Evolutionary conservation across 1,140 invertebrate genomes (phyloP).

Genomic region (Danaus melanippus): DNA sequence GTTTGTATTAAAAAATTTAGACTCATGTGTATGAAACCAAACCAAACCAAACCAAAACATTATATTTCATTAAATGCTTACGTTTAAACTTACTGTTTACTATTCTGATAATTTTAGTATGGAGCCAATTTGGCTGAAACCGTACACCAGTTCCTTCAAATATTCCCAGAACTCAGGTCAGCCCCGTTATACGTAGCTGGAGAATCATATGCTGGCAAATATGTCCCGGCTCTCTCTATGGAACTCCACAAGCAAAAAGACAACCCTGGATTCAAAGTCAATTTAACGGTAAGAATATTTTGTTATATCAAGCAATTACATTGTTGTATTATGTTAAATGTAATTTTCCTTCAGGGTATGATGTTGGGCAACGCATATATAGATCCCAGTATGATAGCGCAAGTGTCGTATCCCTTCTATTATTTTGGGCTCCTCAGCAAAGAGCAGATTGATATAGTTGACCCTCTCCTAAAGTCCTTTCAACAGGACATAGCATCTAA

Average conservation of each 20-base stretch:
- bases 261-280: conserved; percentile 71
- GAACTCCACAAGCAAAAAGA: conserved; percentile 75
- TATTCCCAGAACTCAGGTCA: conserved; percentile 77
- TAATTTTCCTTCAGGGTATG: conserved; percentile 71
- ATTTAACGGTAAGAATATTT: conserved; percentile 69
- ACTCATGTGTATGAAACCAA: no score
- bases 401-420: conserved; percentile 81
- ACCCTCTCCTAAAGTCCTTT: conserved; percentile 42
- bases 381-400: conserved; percentile 83
- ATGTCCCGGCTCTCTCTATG: conserved; percentile 80
- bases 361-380: conserved; percentile 87
- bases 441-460: conserved; percentile 55
- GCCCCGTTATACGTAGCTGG: conserved; percentile 84
- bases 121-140: conserved; percentile 73
- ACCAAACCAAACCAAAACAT: no score
- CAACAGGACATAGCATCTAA: conserved; percentile 37
- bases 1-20: no score
- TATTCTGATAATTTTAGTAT: conserved; percentile 54
- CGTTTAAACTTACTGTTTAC: no score
- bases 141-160: conserved; percentile 77
- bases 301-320: neutral
- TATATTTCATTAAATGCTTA: no score
- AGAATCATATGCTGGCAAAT: conserved; percentile 88
- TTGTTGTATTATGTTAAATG: neutral
- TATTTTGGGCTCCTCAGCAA: conserved; percentile 82